Base-by-base conservation (phyloP, 2,888 invertebrate species). In the Hermaeophaga mercurialis region DNA sequence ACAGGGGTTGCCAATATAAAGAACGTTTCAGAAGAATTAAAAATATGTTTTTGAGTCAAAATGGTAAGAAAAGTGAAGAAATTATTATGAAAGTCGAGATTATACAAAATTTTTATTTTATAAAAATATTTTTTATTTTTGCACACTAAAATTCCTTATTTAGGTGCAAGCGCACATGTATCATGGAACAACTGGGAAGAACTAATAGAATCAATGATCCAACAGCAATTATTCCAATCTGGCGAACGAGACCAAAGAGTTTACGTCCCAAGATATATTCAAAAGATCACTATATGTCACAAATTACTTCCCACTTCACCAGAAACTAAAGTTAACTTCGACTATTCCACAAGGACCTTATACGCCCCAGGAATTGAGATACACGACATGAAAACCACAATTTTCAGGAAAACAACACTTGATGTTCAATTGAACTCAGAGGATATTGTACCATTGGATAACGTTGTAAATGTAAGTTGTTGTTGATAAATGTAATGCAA, bases 201-300 rank as follows among this genome's bases (percentile, higher is more conserved):
- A 2, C 93, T 93, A 75, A 84, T 96, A 79, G 95, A 96, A 78
- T 89, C 90, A 26, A 88, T 96, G 86, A 80, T 96, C 9, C 95
- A 96, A 76, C 85, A 91, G 67, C 67, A 67, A 9, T 85, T 94
- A 44, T 74, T 93, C 18, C 84, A 85, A 18, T 81, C 66, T 8
- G 78, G 80, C 1, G 77, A 85, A 54, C 85, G 87, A 62, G 84
- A 86, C 0, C 82, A 90, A 18, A 84, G 86, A 2, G 82, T 92
- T 2, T 82, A 86, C 68, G 82, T 92, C 0, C 93, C 94, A 0
- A 84, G 83, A 11, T 75, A 81, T 28, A 81, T 86, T 26, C 80
- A 81, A 54, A 80, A 78, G 58, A 69, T 85, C 11, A 75, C 78
- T 1, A 79, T 86, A 26, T 69, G 70, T 7, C 61, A 69, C 36